phyloP scores from a whole-genome alignment of 2,113 vertebrate species.

The Leiothrix lutea region DNA sequence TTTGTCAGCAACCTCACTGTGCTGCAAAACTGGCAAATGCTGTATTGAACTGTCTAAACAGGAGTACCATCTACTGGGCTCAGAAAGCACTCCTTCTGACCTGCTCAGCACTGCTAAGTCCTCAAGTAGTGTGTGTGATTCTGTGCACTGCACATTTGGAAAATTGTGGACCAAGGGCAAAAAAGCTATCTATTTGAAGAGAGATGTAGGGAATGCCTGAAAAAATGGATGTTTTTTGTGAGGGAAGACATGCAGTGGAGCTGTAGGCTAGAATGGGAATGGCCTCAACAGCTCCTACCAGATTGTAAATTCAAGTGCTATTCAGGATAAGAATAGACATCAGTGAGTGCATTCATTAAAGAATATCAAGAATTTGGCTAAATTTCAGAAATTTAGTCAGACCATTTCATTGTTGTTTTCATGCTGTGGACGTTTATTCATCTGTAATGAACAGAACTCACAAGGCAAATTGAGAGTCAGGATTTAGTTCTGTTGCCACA shows the following conservation, averaged over 20 bases:
- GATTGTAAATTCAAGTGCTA: background rate
- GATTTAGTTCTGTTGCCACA: background rate
- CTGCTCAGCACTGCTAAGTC: conserved; percentile 1
- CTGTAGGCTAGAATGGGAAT: background rate
- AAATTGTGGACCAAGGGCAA: background rate
- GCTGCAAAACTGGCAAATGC: background rate
- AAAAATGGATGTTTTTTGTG: background rate
- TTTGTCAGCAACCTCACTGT: background rate
- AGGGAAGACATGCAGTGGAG: background rate
- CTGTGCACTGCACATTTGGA: background rate
- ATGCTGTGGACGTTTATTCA: background rate
- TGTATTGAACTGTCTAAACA: conserved; percentile 46
- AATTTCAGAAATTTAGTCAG: background rate
- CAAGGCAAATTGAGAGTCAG: background rate
- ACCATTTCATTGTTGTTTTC: background rate
- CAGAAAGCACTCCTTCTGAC: conserved; percentile 43
- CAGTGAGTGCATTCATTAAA: background rate
- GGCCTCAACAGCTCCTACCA: background rate
- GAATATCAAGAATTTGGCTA: background rate
- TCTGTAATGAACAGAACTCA: background rate
- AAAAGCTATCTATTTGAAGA: background rate
- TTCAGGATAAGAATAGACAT: background rate
- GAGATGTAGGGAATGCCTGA: background rate
- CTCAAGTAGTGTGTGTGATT: background rate
- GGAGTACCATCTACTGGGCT: conserved; percentile 66